A percentile compares a stretch with the other conserved stretches of the same genome.
These are phyloP conservation scores for Tromatobia lineatoria DNA, from an alignment of 2,888 invertebrate genomes.

Conservation along the genomic window DNA sequence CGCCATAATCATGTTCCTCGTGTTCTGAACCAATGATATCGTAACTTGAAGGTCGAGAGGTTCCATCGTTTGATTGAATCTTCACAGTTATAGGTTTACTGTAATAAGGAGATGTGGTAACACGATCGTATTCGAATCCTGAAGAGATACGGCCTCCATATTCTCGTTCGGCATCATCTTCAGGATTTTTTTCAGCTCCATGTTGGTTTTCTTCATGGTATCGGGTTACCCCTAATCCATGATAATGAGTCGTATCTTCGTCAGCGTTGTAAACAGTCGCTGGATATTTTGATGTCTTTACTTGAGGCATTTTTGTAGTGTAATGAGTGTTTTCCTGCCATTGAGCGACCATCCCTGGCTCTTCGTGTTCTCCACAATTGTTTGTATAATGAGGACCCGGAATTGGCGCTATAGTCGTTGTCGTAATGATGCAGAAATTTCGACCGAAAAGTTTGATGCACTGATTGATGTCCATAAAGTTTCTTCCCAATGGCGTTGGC, in stretches of 20 bases:
- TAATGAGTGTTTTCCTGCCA: not conserved
- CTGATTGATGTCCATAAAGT: constrained; percentile 66
- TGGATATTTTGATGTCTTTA: constrained; percentile 5
- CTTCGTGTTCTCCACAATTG: constrained; percentile 19
- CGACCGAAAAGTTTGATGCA: constrained; percentile 70
- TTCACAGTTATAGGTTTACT: not conserved
- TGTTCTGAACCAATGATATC: not conserved
- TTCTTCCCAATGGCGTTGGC: constrained; percentile 25
- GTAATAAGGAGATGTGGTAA: not conserved
- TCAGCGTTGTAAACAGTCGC: not conserved
- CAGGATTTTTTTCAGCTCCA: not conserved
- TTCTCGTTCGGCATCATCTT: not conserved
- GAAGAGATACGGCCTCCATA: not conserved
- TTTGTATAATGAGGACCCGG: not conserved
- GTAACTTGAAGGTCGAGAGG: not conserved
- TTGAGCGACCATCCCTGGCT: constrained; percentile 9
- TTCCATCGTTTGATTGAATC: not conserved
- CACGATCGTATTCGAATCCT: not conserved
- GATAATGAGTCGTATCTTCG: not conserved
- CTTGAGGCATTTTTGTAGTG: not conserved
- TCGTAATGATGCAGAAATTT: constrained; percentile 63
- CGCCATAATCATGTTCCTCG: constrained; percentile 4
- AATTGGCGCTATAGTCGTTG: not conserved
- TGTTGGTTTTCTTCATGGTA: not conserved
- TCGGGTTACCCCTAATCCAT: not conserved